Conservation (phyloP, 1,140 invertebrate species). For the Trinorchestia longiramus region DNA sequence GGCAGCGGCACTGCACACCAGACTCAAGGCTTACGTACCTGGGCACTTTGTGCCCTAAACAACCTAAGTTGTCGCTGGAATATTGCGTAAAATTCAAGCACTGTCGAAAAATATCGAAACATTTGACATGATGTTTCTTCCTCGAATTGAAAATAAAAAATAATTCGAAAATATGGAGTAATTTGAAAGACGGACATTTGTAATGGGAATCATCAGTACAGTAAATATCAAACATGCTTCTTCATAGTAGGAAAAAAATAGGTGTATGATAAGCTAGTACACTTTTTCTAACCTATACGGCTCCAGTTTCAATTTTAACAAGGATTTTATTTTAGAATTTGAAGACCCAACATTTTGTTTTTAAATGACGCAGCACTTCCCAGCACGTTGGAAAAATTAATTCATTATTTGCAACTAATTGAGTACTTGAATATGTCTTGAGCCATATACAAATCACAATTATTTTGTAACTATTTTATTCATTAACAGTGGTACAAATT, state of each 20-base stretch:
- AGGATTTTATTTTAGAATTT: background rate
- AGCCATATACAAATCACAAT: background rate
- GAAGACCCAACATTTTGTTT: background rate
- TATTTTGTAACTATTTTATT: too few species aligned
- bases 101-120: background rate
- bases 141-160: background rate
- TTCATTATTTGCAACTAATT: too few species aligned
- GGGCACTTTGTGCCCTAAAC: background rate
- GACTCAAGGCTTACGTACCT: background rate
- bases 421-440: background rate
- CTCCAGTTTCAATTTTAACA: background rate
- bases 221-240: background rate
- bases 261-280: background rate
- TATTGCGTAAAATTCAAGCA: background rate
- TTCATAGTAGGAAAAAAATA: background rate
- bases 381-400: background rate
- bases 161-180: background rate
- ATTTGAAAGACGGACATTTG: background rate
- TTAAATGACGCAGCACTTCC: background rate
- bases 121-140: background rate
- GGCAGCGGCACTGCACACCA: background rate
- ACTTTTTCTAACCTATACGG: background rate
- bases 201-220: too few species aligned
- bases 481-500: too few species aligned
- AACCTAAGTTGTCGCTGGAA: background rate